Conservation (phyloP, 2,797 vertebrate species). For the Sarcophilus harrisii region DNA sequence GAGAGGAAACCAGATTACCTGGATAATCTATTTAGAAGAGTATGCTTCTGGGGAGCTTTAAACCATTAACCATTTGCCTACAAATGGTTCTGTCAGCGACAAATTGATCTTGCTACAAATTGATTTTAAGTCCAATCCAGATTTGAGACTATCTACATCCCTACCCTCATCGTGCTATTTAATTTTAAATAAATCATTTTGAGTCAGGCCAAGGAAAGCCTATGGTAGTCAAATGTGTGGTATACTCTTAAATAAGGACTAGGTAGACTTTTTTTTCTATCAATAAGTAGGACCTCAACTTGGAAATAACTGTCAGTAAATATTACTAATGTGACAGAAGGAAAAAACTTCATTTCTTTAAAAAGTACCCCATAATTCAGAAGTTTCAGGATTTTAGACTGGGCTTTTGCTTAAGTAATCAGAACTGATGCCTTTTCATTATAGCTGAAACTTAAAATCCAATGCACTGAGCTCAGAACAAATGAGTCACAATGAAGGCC, state of each 20-base stretch:
- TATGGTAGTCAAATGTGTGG: neutral
- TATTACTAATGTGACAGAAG: neutral
- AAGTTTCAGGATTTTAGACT: constrained; percentile 33
- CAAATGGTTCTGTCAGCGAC: constrained; percentile 14
- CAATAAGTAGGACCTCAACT: neutral
- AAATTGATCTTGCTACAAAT: neutral
- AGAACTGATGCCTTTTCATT: constrained; percentile 7
- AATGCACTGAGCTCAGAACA: neutral
- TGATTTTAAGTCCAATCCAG: neutral
- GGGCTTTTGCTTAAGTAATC: neutral
- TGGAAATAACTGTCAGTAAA: neutral
- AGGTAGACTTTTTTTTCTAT: neutral
- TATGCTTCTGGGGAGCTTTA: constrained; percentile 19
- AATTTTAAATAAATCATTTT: neutral
- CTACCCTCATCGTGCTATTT: neutral
- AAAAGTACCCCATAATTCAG: constrained; percentile 16
- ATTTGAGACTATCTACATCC: neutral
- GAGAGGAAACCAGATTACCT: neutral
- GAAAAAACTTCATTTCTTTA: constrained; percentile 32
- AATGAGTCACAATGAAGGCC: constrained; percentile 24
- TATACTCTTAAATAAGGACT: neutral
- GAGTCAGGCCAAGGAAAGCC: neutral
- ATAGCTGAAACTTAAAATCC: neutral
- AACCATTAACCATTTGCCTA: neutral
- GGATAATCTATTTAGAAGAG: constrained; percentile 1